phyloP scores from a whole-genome alignment of 2,113 vertebrate genomes.

The Macquaria australasica region DNA sequence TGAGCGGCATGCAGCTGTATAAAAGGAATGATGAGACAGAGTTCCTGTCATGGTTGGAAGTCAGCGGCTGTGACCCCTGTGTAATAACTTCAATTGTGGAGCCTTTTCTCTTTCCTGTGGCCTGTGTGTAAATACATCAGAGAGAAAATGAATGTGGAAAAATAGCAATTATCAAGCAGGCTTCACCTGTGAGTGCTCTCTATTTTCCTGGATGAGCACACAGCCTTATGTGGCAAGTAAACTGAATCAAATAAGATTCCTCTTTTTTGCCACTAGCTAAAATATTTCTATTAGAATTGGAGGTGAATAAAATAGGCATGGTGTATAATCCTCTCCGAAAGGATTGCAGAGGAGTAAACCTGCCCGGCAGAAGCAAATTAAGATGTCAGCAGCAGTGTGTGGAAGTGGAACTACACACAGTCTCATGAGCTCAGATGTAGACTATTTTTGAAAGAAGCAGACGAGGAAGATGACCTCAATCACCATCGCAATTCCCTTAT shows the following conservation, averaged over 20 bases:
- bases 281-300: conserved; percentile 47
- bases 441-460: conserved; percentile 32
- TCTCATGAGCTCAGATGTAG: conserved; percentile 35
- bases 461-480: conserved; percentile 58
- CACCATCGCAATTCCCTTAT: conserved; percentile 55
- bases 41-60: conserved; percentile 54
- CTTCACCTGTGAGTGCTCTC: conserved; percentile 47
- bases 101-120: conserved; percentile 32
- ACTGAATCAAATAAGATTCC: conserved; percentile 50
- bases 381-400: conserved; percentile 61
- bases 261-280: conserved; percentile 34
- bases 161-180: conserved; percentile 52
- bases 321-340: conserved; percentile 51
- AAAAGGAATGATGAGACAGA: conserved; percentile 55
- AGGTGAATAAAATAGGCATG: conserved; percentile 50
- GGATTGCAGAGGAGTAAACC: conserved; percentile 46
- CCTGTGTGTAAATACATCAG: conserved; percentile 38
- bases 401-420: conserved; percentile 14
- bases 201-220: conserved; percentile 46
- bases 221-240: conserved; percentile 32
- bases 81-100: conserved; percentile 58
- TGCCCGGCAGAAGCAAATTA: conserved; percentile 56
- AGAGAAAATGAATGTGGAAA: conserved; percentile 40
- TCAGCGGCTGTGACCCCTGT: conserved; percentile 55
- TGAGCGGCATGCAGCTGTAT: conserved; percentile 39